These are phyloP conservation scores for Trialeurodes vaporariorum DNA, from an alignment of 1,140 invertebrate species.

Conservation along the genomic window DNA sequence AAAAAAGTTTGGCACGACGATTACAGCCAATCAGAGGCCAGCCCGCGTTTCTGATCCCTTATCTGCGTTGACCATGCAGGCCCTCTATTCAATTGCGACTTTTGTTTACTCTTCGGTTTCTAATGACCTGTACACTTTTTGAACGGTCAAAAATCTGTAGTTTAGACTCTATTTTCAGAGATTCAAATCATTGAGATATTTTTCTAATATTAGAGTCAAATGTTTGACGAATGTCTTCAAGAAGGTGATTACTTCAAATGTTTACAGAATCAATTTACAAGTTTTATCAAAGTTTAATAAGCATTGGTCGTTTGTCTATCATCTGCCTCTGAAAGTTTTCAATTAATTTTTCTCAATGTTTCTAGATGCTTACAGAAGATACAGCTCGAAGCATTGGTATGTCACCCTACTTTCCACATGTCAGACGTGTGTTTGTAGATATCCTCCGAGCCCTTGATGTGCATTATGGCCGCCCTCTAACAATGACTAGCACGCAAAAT, in stretches of 20 bases:
- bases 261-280: not conserved
- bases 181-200: no score
- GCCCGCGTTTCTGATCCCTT: no score
- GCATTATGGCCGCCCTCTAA: slow-evolving; percentile 87
- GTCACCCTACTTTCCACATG: slow-evolving; percentile 89
- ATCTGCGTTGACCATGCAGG: no score
- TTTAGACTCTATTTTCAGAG: no score
- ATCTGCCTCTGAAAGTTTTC: not conserved
- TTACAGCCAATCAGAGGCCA: no score
- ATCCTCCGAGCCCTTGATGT: slow-evolving; percentile 91
- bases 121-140: no score
- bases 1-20: no score
- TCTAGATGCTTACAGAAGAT: slow-evolving; percentile 83
- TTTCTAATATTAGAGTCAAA: no score
- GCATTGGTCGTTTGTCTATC: not conserved
- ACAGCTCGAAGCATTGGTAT: slow-evolving; percentile 92
- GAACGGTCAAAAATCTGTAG: no score
- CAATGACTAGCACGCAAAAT: slow-evolving; percentile 93
- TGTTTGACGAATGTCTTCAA: slow-evolving; percentile 7
- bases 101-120: no score
- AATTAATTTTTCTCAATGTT: slow-evolving; percentile 2
- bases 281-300: not conserved
- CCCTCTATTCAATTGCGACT: no score
- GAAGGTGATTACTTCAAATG: not conserved
- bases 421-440: slow-evolving; percentile 89